Conservation (phyloP, 2,888 invertebrate genomes). For the Pristionchus exspectatus region DNA sequence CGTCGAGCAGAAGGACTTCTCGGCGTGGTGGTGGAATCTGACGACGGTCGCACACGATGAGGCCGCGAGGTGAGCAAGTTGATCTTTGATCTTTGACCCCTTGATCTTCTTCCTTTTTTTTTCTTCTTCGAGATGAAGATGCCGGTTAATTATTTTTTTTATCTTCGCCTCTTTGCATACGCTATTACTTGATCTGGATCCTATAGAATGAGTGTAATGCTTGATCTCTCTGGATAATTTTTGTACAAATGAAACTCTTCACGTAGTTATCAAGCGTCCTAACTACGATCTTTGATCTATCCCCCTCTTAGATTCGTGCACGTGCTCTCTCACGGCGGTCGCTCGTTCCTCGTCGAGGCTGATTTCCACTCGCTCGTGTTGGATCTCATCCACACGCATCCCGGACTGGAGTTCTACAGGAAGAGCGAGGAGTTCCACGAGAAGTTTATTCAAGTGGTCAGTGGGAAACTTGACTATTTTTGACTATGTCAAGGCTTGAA, state of each 20-base stretch:
- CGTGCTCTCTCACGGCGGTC: conserved; percentile 76
- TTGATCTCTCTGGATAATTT: too few species aligned
- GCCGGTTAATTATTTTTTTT: too few species aligned
- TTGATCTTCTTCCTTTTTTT: too few species aligned
- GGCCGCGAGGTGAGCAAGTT: conserved; percentile 81
- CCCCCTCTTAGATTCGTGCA: conserved; percentile 80
- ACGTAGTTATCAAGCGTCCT: too few species aligned
- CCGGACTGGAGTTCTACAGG: conserved; percentile 93
- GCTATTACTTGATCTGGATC: too few species aligned
- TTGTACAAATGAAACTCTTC: too few species aligned
- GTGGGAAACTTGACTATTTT: too few species aligned
- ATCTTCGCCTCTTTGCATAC: too few species aligned
- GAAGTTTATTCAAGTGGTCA: conserved; percentile 95
- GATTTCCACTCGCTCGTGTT: conserved; percentile 91
- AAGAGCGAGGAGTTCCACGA: conserved; percentile 99
- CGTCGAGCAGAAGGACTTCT: conserved; percentile 63
- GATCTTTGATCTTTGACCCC: neutral
- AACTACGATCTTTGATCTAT: neutral
- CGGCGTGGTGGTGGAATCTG: conserved; percentile 73
- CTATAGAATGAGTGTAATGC: too few species aligned
- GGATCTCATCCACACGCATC: conserved; percentile 91
- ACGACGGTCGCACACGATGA: conserved; percentile 76
- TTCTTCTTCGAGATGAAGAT: too few species aligned
- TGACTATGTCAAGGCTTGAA: neutral
- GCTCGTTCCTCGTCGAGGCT: conserved; percentile 84